A percentile compares a stretch with the other conserved stretches of the same genome.
These are phyloP conservation scores for Pachyrhynchus sulphureomaculatus DNA, from an alignment of 1,140 invertebrate species.

Conservation along the genomic window DNA sequence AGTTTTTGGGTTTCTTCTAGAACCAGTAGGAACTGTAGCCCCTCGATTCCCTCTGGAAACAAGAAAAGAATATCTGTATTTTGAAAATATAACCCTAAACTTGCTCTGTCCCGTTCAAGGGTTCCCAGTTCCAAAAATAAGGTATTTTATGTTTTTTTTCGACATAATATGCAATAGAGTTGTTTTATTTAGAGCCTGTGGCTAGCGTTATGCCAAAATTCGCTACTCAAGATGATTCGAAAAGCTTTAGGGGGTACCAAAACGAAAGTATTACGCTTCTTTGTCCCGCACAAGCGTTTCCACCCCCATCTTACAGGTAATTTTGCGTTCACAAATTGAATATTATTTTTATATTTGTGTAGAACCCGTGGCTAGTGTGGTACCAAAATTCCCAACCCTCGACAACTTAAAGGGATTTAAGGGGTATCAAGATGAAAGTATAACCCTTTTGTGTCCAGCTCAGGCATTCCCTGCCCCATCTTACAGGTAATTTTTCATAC, in stretches of 20 bases:
- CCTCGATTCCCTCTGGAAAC: conserved; percentile 62
- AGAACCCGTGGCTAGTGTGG: conserved; percentile 63
- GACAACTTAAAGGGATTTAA: conserved; percentile 55
- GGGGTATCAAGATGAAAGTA: conserved; percentile 50
- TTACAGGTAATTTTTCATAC: conserved; percentile 60
- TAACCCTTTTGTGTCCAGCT: conserved; percentile 59
- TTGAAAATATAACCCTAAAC: conserved; percentile 45
- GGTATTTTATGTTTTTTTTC: conserved; percentile 50
- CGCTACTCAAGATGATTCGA: conserved; percentile 57
- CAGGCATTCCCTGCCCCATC: conserved; percentile 67
- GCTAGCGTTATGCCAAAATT: conserved; percentile 68
- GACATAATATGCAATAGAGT: neutral
- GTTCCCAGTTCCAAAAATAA: conserved; percentile 62
- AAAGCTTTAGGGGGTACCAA: conserved; percentile 37
- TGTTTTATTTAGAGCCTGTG: conserved; percentile 63
- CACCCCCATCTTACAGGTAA: conserved; percentile 65
- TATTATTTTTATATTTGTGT: conserved; percentile 12
- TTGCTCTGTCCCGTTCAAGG: conserved; percentile 62
- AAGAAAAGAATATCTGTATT: conserved; percentile 46
- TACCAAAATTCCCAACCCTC: conserved; percentile 65
- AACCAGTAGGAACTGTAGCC: conserved; percentile 55
- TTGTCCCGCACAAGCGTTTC: conserved; percentile 68
- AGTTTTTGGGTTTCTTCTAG: conserved; percentile 42
- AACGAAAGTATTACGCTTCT: conserved; percentile 48
- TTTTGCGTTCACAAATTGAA: neutral